These are phyloP conservation scores for Steatornis caripensis DNA, from an alignment of 2,113 vertebrate genomes.

Conservation along the genomic window DNA sequence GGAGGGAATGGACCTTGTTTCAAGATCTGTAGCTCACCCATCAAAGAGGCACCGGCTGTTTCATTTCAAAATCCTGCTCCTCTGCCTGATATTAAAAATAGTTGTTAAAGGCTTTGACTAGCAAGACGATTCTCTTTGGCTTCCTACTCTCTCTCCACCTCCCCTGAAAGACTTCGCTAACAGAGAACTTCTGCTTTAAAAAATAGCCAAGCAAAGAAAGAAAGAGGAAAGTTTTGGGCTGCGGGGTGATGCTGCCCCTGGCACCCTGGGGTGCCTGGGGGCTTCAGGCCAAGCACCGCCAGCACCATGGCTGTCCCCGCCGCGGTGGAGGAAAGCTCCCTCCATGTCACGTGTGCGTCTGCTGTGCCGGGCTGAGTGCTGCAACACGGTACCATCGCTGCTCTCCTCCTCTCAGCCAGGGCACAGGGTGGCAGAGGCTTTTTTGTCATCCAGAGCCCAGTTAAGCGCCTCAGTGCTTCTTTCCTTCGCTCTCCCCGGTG, in stretches of 20 bases:
- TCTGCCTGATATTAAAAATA: conserved; percentile 73
- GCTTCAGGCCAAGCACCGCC: background rate
- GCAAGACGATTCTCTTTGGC: conserved; percentile 67
- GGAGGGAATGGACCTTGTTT: conserved; percentile 73
- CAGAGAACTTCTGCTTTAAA: conserved; percentile 43
- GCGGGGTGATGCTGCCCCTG: background rate
- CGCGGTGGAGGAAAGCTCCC: background rate
- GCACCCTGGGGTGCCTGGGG: background rate
- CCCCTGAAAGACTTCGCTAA: conserved; percentile 21
- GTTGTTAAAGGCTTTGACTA: conserved; percentile 71
- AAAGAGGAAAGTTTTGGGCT: background rate
- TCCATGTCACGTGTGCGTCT: accelerated
- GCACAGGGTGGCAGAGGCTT: background rate
- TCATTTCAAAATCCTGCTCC: conserved; percentile 71
- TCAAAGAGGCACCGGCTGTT: conserved; percentile 67
- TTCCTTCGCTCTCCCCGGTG: background rate
- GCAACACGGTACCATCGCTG: background rate
- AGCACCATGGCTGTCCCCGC: accelerated
- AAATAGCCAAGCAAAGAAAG: conserved; percentile 15
- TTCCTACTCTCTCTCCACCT: conserved; percentile 57
- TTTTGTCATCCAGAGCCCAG: background rate
- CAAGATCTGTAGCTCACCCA: conserved; percentile 67
- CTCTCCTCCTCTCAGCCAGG: background rate
- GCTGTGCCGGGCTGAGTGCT: accelerated
- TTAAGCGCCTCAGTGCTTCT: background rate